phyloP scores from a whole-genome alignment of 2,888 invertebrate genomes.

The Prostheceraeus crozeri region DNA sequence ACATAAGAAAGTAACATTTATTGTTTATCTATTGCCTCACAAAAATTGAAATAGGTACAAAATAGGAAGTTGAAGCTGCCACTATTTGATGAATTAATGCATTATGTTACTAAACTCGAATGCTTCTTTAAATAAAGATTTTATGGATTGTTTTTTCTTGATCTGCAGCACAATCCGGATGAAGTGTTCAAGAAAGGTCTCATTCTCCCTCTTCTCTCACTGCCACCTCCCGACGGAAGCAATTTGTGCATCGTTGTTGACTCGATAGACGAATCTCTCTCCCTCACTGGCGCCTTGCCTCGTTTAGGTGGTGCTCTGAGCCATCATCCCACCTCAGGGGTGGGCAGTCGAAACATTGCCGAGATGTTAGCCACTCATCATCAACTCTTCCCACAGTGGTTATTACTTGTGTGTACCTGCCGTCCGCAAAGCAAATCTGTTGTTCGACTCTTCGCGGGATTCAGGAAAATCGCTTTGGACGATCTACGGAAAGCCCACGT shows the following conservation, averaged over 20 bases:
- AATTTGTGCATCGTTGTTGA: slow-evolving; percentile 78
- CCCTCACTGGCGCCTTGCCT: slow-evolving; percentile 5
- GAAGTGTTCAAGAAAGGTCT: slow-evolving; percentile 81
- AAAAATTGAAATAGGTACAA: too few species aligned
- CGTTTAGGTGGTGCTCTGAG: too few species aligned
- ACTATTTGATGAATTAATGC: too few species aligned
- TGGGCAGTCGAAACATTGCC: slow-evolving; percentile 48
- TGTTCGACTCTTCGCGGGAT: slow-evolving; percentile 68
- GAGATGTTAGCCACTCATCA: slow-evolving; percentile 79
- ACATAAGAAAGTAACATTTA: too few species aligned
- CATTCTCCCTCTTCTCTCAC: slow-evolving; percentile 74
- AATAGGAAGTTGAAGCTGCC: too few species aligned
- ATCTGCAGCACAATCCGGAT: slow-evolving; percentile 66
- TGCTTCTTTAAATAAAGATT: too few species aligned
- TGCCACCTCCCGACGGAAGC: slow-evolving; percentile 72
- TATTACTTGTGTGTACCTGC: slow-evolving; percentile 79
- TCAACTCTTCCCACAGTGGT: slow-evolving; percentile 83
- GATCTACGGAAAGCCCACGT: slow-evolving; percentile 73
- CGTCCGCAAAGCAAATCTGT: slow-evolving; percentile 67
- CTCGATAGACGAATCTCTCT: slow-evolving; percentile 72
- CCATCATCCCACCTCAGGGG: too few species aligned
- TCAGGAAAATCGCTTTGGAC: slow-evolving; percentile 80
- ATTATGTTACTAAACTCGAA: too few species aligned
- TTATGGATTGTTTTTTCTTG: too few species aligned
- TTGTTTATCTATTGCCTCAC: too few species aligned